phyloP scores from a whole-genome alignment of 2,888 invertebrate genomes.

The Micoletzkya japonica region DNA sequence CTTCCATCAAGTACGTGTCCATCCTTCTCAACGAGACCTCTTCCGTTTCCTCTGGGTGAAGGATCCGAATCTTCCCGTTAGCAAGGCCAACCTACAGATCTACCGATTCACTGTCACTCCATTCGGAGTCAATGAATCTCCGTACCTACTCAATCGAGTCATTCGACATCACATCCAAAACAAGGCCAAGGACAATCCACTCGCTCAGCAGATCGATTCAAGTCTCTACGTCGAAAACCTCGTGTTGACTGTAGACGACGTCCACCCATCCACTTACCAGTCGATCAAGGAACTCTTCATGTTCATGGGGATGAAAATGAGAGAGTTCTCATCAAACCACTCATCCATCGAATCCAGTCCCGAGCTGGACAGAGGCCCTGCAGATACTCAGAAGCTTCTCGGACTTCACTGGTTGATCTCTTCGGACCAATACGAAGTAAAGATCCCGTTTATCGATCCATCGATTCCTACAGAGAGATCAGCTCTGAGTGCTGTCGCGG shows the following conservation, averaged over 20 bases:
- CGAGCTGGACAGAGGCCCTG: not conserved
- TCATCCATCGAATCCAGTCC: not conserved
- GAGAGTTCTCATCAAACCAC: not conserved
- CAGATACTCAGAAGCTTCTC: not conserved
- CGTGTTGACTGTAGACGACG: conserved; percentile 4
- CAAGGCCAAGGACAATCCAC: not conserved
- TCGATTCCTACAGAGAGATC: not conserved
- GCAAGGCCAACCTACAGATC: conserved; percentile 31
- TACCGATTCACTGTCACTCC: conserved; percentile 38
- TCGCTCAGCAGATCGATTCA: not conserved
- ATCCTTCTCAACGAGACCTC: conserved; percentile 31
- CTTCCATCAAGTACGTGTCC: conserved; percentile 39
- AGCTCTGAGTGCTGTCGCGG: not conserved
- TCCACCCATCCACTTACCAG: too few relatives aligned
- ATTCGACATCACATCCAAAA: conserved; percentile 32
- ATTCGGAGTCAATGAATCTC: conserved; percentile 38
- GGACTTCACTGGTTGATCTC: not conserved
- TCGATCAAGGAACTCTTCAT: not conserved
- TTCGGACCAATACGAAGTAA: not conserved
- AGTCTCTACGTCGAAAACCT: conserved; percentile 36
- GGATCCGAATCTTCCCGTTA: conserved; percentile 29
- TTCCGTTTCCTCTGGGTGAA: conserved; percentile 41
- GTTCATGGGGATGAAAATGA: not conserved
- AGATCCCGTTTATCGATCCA: not conserved
- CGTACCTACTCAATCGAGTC: conserved; percentile 34